These are phyloP conservation scores for Uloborus diversus DNA, from an alignment of 1,140 invertebrate genomes.

Conservation along the genomic window DNA sequence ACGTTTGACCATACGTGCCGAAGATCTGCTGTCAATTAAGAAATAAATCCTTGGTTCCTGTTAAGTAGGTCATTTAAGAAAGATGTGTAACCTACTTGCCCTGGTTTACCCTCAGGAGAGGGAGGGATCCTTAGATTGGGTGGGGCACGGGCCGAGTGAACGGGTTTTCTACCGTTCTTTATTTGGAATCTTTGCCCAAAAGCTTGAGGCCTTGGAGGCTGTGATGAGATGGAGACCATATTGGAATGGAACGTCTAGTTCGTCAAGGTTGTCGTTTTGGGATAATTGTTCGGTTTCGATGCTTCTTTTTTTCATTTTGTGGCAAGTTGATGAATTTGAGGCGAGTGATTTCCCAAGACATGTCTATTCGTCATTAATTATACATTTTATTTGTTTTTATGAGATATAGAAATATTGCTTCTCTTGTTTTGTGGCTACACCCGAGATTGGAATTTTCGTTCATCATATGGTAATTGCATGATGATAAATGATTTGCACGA, in stretches of 20 bases:
- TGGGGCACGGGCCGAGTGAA: neutral
- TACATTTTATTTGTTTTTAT: too few species aligned
- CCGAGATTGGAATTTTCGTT: too few species aligned
- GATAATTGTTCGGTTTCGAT: too few species aligned
- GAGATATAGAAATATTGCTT: too few species aligned
- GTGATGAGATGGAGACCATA: slow-evolving; percentile 45
- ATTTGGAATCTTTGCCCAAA: slow-evolving; percentile 49
- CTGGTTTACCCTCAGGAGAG: slow-evolving; percentile 41
- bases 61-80: slow-evolving; percentile 37
- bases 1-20: slow-evolving; percentile 7
- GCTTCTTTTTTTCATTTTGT: too few species aligned
- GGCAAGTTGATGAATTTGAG: too few species aligned
- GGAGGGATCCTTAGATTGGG: slow-evolving; percentile 26
- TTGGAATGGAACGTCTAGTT: slow-evolving; percentile 32
- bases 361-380: too few species aligned
- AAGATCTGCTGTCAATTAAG: slow-evolving; percentile 16
- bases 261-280: slow-evolving; percentile 46
- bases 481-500: too few species aligned
- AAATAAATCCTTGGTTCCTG: slow-evolving; percentile 34
- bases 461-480: too few species aligned
- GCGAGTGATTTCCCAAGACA: too few species aligned
- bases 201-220: slow-evolving; percentile 24
- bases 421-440: too few species aligned
- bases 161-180: slow-evolving; percentile 38
- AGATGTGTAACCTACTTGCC: slow-evolving; percentile 51